Evolutionary conservation across 2,888 invertebrate species (phyloP).

Genomic region (Brachynemurus nebulosus): DNA sequence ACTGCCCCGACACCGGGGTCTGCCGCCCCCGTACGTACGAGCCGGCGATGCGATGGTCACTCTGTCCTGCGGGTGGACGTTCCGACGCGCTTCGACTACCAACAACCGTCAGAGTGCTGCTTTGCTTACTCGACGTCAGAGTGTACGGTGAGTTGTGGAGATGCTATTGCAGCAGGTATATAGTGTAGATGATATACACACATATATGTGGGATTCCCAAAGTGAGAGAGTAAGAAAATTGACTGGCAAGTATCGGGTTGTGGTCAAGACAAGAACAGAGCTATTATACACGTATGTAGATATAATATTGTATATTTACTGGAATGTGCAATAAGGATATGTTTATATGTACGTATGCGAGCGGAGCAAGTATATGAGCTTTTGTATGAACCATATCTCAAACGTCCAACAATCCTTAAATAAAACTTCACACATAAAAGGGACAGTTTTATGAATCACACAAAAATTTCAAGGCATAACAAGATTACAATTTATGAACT

Average conservation of each 20-base stretch:
- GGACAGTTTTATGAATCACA: no score
- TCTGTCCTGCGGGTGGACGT: not conserved
- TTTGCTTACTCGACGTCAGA: not conserved
- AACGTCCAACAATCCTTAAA: not conserved
- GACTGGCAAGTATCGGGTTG: not conserved
- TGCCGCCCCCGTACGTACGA: constrained; percentile 14
- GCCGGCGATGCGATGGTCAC: constrained; percentile 23
- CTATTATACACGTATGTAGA: not conserved
- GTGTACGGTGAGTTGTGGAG: not conserved
- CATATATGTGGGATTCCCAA: no score
- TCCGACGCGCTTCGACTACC: not conserved
- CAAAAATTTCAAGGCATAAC: no score
- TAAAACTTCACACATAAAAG: no score
- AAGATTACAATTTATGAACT: no score
- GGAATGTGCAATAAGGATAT: not conserved
- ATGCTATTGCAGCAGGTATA: constrained; percentile 5
- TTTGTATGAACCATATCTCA: not conserved
- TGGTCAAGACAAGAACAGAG: not conserved
- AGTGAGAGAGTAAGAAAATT: no score
- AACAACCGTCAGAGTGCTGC: no score
- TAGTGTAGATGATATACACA: no score
- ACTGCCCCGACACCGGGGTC: constrained; percentile 34
- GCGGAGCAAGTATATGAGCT: no score
- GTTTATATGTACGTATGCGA: not conserved
- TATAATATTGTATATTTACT: not conserved